Percentiles rank a stretch among this genome's conserved stretches.
phyloP scores from a whole-genome alignment of 2,888 invertebrate species.

The Camptogramma bilineatum region DNA sequence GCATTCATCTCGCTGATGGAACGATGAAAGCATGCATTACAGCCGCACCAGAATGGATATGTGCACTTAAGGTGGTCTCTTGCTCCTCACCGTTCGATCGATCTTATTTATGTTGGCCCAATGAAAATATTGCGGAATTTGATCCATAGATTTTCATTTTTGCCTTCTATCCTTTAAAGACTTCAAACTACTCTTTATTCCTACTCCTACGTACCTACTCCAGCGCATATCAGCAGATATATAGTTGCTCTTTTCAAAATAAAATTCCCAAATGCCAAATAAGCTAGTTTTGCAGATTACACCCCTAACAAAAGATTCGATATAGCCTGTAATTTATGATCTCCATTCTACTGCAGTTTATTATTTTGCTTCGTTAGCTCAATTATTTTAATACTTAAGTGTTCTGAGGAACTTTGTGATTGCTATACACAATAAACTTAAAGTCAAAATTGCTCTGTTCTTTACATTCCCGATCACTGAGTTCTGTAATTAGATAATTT shows the following conservation, averaged over 20 bases:
- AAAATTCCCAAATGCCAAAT: background rate
- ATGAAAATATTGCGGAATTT: background rate
- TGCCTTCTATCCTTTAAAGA: background rate
- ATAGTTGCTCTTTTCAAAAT: background rate
- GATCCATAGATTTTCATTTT: background rate
- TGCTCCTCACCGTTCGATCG: constrained; percentile 55
- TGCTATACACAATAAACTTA: background rate
- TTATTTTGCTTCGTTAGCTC: background rate
- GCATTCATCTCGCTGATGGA: constrained; percentile 71
- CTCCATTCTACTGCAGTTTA: background rate
- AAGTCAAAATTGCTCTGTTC: background rate
- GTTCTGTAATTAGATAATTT: background rate
- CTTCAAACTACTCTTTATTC: no score
- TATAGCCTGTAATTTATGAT: background rate
- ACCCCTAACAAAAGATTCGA: background rate
- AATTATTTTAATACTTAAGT: background rate
- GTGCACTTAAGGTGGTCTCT: constrained; percentile 73
- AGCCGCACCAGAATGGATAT: constrained; percentile 70
- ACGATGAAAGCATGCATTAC: constrained; percentile 78
- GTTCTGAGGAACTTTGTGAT: background rate
- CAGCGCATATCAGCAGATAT: no score
- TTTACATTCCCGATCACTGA: background rate
- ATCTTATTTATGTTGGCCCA: constrained; percentile 44
- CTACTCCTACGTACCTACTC: no score
- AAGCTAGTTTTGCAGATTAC: background rate